Conservation (phyloP, 2,113 vertebrate genomes). For the Dromiciops gliroides region DNA sequence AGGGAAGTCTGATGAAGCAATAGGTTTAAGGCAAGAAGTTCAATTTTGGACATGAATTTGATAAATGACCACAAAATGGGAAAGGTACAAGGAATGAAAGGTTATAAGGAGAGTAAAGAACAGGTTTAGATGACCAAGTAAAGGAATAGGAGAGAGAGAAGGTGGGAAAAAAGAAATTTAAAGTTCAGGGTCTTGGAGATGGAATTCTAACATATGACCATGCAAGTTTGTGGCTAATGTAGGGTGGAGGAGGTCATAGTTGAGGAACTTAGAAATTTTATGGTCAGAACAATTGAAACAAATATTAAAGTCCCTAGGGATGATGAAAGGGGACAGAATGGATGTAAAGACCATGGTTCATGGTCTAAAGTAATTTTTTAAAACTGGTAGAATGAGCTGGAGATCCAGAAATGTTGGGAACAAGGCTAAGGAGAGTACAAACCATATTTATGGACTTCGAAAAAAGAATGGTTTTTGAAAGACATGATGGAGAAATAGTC, state of each 20-base stretch:
- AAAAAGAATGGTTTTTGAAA: neutral
- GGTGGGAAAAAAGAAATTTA: neutral
- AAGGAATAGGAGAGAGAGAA: neutral
- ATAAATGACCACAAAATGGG: neutral
- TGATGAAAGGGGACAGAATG: neutral
- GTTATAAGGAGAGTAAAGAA: neutral
- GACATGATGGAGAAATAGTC: neutral
- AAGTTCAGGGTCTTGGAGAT: neutral
- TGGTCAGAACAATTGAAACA: neutral
- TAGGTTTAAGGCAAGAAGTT: neutral
- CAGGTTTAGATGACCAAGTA: neutral
- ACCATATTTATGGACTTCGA: neutral
- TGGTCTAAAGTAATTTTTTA: neutral
- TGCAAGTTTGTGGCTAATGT: neutral
- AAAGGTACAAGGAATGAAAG: neutral
- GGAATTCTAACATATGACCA: neutral
- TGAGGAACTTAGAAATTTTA: neutral
- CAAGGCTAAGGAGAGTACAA: neutral
- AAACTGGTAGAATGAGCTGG: neutral
- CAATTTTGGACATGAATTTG: neutral
- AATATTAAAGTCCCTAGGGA: neutral
- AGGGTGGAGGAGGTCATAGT: neutral
- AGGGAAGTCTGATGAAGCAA: neutral
- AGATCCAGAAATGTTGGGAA: neutral
- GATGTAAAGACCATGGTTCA: neutral